Evolutionary conservation across 2,797 vertebrate species (phyloP).

Genomic region (Diglossa cyanea): DNA sequence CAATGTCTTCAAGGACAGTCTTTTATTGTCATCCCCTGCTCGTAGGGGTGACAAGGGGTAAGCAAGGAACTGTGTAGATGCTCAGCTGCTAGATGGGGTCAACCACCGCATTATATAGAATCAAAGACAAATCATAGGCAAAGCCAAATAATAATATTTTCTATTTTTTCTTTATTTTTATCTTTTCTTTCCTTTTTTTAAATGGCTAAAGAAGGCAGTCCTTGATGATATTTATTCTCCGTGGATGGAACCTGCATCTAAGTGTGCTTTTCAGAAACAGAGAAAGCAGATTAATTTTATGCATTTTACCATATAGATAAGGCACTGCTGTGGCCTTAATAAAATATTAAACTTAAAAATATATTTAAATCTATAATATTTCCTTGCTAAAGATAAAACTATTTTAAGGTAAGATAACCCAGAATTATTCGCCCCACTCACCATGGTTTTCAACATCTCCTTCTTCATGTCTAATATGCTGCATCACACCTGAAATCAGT

Average conservation of each 20-base stretch:
- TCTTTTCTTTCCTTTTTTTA: accelerated
- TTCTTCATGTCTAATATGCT: neutral
- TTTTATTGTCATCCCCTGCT: neutral
- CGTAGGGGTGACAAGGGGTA: neutral
- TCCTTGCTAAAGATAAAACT: neutral
- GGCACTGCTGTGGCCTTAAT: neutral
- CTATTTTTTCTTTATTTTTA: too few relatives aligned
- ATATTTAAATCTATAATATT: neutral
- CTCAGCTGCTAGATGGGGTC: neutral
- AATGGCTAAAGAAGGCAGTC: neutral
- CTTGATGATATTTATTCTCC: neutral
- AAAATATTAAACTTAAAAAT: neutral
- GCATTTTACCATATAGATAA: neutral
- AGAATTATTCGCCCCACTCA: neutral
- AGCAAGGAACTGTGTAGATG: neutral
- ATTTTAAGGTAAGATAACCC: neutral
- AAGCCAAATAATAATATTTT: neutral
- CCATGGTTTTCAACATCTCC: neutral
- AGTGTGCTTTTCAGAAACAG: neutral
- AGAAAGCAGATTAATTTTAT: neutral
- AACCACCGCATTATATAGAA: neutral
- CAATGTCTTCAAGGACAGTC: accelerated
- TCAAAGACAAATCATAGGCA: neutral
- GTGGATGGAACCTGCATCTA: neutral
- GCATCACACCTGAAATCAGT: neutral